Conservation (phyloP, 2,888 invertebrate genomes). For the Carterocephalus palaemon region DNA sequence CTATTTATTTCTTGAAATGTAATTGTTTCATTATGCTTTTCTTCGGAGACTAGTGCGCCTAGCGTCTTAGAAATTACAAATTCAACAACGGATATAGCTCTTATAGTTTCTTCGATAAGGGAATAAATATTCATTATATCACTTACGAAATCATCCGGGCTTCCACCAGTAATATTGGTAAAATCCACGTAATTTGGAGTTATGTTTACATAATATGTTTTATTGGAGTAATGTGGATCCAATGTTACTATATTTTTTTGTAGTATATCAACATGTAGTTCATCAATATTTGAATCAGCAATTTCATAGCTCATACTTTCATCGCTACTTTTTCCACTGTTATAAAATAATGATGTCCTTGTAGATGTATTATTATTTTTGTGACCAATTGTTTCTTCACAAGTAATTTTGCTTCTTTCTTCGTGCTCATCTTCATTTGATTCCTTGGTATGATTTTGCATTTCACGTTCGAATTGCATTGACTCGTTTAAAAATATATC, state of each 20-base stretch:
- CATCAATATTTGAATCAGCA: too few relatives aligned
- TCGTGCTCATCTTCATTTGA: too few relatives aligned
- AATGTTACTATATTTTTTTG: neutral
- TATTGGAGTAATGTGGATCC: neutral
- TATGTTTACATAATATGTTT: neutral
- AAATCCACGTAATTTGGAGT: slow-evolving; percentile 11
- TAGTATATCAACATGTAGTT: too few relatives aligned
- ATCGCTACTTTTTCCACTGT: too few relatives aligned
- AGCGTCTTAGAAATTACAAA: slow-evolving; percentile 15
- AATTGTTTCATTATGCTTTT: neutral
- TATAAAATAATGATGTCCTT: too few relatives aligned
- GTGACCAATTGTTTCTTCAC: too few relatives aligned
- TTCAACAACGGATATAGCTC: slow-evolving; percentile 16
- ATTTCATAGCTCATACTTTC: too few relatives aligned
- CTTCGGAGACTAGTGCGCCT: neutral
- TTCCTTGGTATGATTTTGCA: too few relatives aligned
- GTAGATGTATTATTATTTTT: too few relatives aligned
- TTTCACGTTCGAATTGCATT: too few relatives aligned
- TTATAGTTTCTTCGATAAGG: slow-evolving; percentile 18
- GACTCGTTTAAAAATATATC: too few relatives aligned
- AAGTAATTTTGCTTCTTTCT: too few relatives aligned
- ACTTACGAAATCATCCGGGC: slow-evolving; percentile 7
- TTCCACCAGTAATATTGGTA: slow-evolving; percentile 10
- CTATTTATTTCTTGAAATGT: neutral
- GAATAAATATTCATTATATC: slow-evolving; percentile 16